Evolutionary conservation across 2,797 vertebrate species (phyloP).

Genomic region (Hydrolagus colliei): DNA sequence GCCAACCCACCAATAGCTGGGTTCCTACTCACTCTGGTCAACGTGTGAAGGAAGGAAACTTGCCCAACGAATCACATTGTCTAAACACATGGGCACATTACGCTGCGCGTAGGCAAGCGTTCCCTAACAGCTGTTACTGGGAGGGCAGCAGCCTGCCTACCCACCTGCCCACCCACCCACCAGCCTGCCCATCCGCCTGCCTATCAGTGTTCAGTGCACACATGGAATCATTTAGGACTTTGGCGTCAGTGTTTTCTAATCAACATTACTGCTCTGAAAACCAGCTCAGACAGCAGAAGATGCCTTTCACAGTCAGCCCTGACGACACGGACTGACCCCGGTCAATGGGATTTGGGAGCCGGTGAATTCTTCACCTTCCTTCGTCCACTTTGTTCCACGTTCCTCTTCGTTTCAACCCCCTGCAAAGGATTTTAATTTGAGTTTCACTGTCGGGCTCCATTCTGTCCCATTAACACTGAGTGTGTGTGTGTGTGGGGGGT

Average conservation of each 20-base stretch:
- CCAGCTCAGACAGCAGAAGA: conserved; percentile 14
- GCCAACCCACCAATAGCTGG: too few species aligned
- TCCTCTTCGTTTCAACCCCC: neutral
- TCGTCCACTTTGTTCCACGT: neutral
- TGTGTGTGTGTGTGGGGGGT: neutral
- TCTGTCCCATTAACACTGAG: neutral
- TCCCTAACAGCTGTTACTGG: neutral
- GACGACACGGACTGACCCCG: conserved; percentile 3
- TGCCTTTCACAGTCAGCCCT: neutral
- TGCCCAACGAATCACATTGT: too few species aligned
- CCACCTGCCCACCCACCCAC: too few species aligned
- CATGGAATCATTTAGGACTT: neutral
- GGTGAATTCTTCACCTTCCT: neutral
- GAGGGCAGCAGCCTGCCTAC: neutral
- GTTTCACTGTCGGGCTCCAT: neutral
- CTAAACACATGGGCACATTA: too few species aligned
- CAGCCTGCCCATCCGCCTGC: too few species aligned
- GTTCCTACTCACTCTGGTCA: too few species aligned
- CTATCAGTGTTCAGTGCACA: neutral
- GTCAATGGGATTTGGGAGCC: neutral
- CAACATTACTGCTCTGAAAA: neutral
- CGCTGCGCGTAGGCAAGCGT: too few species aligned
- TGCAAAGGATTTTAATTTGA: conserved; percentile 2
- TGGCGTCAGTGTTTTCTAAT: neutral
- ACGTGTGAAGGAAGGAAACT: too few species aligned